Conservation (phyloP, 2,888 invertebrate genomes). For the Rhagium mordax region DNA sequence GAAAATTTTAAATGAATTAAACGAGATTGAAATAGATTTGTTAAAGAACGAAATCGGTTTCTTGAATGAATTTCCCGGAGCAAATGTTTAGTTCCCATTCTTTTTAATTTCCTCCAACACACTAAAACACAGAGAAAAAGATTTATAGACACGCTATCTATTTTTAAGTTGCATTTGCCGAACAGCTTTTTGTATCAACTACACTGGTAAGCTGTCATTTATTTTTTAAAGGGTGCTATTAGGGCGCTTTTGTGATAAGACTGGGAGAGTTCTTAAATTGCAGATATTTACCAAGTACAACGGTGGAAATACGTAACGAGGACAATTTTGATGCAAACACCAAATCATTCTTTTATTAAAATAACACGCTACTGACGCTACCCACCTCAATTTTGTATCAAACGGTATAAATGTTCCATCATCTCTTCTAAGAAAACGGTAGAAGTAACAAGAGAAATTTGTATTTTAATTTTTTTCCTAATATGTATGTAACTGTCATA, state of each 20-base stretch:
- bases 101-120: conserved; percentile 47
- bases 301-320: not conserved
- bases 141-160: conserved; percentile 50
- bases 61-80: conserved; percentile 9
- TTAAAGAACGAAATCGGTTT: conserved; percentile 8
- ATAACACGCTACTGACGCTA: no score
- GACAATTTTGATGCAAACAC: not conserved
- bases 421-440: no score
- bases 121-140: conserved; percentile 44
- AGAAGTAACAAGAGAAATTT: no score
- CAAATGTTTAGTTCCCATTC: conserved; percentile 48
- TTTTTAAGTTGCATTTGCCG: conserved; percentile 36
- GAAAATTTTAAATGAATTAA: conserved; percentile 30
- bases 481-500: no score
- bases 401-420: no score
- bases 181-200: not conserved
- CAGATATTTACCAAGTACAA: not conserved
- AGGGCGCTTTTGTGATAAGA: not conserved
- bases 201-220: conserved; percentile 4
- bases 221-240: not conserved
- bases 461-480: no score
- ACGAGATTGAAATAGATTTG: conserved; percentile 14
- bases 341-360: not conserved
- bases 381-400: no score
- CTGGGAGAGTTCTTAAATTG: not conserved